Base-by-base conservation (phyloP, 30 jellyfish, hydroid and myxozoan species). In the Morbakka virulenta region DNA sequence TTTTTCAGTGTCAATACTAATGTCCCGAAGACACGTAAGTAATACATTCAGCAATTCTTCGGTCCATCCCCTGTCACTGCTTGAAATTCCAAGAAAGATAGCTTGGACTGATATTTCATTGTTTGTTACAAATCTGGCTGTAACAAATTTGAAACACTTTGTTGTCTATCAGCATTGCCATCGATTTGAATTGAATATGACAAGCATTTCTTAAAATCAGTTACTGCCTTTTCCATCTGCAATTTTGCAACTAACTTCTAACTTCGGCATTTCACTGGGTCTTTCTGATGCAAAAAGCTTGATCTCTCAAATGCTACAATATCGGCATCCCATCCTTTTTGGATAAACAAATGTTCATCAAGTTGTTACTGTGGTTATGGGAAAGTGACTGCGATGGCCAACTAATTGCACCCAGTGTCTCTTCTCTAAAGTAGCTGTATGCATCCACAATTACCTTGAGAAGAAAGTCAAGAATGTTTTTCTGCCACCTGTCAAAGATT, bases 341-440 rank as follows among this genome's bases (percentile, higher is more conserved):
- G 51, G 27, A 35, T 34, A 51, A 53, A 52, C 67, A 52, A 23
- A 4, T 24, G 61, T 71, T 80, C 57, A 69, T 23, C 77, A 80
- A 68, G 64, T 49, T 32, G 62, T 80, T 68, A 36, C 84, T 67
- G 67, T 33, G 71, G 25, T 80, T 84, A 13, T 74, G 13, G 52
- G 84, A 34, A 61, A 67, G 65, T 64, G 91, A 80, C 78, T 81
- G 68, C 69, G 84, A 80, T 35, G 91, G 68, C 91, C 84, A 67
- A 36, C 91, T 80, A 51, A 83, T 50, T 48, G 91, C 91, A 80
- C 84, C 52, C 69, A 80, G 41, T 50, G 78, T 80, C 64, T 80
- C 91, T n/a, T 35, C 78, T 67, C 78, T 50, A 21, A 67, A 20
- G 31, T 80, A 69, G 52, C 69, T 80, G 34, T 68, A 80, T 27